These are phyloP conservation scores for Dasysyrphus albostriatus DNA, from an alignment of 2,888 invertebrate genomes.

Conservation along the genomic window DNA sequence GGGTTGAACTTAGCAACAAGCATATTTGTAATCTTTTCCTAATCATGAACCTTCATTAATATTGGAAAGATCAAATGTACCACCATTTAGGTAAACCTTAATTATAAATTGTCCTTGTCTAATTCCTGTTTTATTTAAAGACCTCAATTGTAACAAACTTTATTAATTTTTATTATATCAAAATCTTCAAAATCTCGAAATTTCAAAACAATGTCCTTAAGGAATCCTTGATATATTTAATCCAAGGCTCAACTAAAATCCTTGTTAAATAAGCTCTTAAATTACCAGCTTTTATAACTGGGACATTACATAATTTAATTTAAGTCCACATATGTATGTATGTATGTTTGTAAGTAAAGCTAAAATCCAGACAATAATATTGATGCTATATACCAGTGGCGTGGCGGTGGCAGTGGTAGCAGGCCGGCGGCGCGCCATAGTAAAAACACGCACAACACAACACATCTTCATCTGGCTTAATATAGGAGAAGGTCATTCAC, in stretches of 20 bases:
- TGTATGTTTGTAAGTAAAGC: not conserved
- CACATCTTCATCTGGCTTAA: constrained; percentile 34
- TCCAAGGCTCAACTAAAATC: constrained; percentile 5
- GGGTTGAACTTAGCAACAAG: no score
- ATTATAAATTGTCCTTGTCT: no score
- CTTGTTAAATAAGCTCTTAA: constrained; percentile 3
- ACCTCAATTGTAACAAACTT: no score
- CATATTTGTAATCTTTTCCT: no score
- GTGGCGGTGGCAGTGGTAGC: not conserved
- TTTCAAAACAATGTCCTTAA: not conserved
- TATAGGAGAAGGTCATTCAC: constrained; percentile 62
- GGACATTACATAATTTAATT: constrained; percentile 19
- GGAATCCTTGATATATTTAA: not conserved
- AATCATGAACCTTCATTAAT: no score
- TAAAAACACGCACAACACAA: constrained; percentile 15
- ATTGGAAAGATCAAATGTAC: no score
- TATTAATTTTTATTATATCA: not conserved
- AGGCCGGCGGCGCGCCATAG: not conserved
- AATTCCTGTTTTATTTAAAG: no score
- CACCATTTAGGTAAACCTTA: no score
- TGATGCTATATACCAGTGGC: not conserved
- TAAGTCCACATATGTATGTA: not conserved
- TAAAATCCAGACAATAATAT: constrained; percentile 26
- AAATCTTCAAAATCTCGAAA: not conserved
- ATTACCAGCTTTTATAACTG: constrained; percentile 21